These are phyloP conservation scores for Nezara viridula DNA, from an alignment of 2,888 invertebrate genomes.

Conservation along the genomic window DNA sequence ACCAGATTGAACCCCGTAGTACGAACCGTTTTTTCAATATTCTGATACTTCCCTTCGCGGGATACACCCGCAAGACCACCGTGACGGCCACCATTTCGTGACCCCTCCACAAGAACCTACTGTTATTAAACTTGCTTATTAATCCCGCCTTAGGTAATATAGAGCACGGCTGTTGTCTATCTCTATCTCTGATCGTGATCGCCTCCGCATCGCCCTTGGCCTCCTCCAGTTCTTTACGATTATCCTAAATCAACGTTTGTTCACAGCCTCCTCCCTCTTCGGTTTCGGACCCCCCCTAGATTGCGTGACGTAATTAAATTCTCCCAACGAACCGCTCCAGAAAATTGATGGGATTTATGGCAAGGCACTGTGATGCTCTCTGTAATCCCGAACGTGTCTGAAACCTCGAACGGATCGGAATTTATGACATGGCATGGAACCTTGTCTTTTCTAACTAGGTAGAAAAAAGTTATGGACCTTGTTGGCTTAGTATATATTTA, in stretches of 20 bases:
- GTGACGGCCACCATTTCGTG: neutral
- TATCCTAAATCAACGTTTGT: constrained; percentile 46
- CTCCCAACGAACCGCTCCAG: constrained; percentile 23
- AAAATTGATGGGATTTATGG: constrained; percentile 46
- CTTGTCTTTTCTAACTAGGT: constrained; percentile 37
- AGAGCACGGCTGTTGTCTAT: neutral
- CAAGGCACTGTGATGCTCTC: constrained; percentile 20
- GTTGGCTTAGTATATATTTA: constrained; percentile 31
- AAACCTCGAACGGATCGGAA: constrained; percentile 29
- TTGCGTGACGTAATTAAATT: constrained; percentile 46
- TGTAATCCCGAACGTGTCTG: constrained; percentile 39
- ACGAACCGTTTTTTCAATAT: neutral
- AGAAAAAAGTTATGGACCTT: constrained; percentile 34
- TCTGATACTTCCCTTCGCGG: neutral
- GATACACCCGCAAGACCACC: neutral
- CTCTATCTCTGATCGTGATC: constrained; percentile 34
- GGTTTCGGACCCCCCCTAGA: constrained; percentile 32
- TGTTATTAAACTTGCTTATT: constrained; percentile 28
- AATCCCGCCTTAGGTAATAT: constrained; percentile 34
- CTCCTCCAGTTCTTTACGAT: neutral
- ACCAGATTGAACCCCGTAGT: too few species aligned
- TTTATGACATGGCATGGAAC: constrained; percentile 35
- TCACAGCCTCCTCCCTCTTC: constrained; percentile 1
- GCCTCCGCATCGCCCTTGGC: neutral
- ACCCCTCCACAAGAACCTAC: neutral